phyloP scores from a whole-genome alignment of 2,113 vertebrate genomes.

The Chaetodon trifascialis region DNA sequence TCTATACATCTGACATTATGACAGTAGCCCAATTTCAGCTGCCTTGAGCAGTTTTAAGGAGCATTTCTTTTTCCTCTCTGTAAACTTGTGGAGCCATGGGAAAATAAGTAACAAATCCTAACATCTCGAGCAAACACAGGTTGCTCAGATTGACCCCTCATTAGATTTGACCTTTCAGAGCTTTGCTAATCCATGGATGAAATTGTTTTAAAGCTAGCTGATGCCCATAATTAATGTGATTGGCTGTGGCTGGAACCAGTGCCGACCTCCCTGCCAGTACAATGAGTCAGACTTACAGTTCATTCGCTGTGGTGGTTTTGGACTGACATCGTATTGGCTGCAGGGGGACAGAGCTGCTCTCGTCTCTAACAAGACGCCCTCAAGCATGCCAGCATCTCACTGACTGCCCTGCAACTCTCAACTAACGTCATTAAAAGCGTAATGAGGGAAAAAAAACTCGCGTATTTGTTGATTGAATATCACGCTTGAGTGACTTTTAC shows the following conservation, averaged over 20 bases:
- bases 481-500: slow-evolving; percentile 10
- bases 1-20: slow-evolving; percentile 47
- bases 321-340: slow-evolving; percentile 51
- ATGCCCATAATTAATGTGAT: slow-evolving; percentile 72
- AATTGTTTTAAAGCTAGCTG: slow-evolving; percentile 80
- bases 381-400: slow-evolving; percentile 34
- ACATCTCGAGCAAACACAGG: slow-evolving; percentile 52
- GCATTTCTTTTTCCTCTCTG: slow-evolving; percentile 30
- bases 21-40: slow-evolving; percentile 35
- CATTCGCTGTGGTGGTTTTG: slow-evolving; percentile 40
- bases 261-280: slow-evolving; percentile 60
- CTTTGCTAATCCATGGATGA: slow-evolving; percentile 79
- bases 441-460: not conserved
- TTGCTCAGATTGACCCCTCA: slow-evolving; percentile 72
- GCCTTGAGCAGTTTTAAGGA: slow-evolving; percentile 30
- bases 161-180: slow-evolving; percentile 73
- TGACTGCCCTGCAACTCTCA: slow-evolving; percentile 18
- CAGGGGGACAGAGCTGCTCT: slow-evolving; percentile 22
- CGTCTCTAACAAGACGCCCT: slow-evolving; percentile 50
- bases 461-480: slow-evolving; percentile 30
- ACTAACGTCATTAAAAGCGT: not conserved
- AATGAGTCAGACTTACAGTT: slow-evolving; percentile 61
- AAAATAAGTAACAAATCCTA: slow-evolving; percentile 56
- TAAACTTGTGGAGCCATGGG: slow-evolving; percentile 29
- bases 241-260: slow-evolving; percentile 57